These are phyloP conservation scores for Ernsta delagoae DNA, from an alignment of 2,888 invertebrate genomes.

Conservation along the genomic window DNA sequence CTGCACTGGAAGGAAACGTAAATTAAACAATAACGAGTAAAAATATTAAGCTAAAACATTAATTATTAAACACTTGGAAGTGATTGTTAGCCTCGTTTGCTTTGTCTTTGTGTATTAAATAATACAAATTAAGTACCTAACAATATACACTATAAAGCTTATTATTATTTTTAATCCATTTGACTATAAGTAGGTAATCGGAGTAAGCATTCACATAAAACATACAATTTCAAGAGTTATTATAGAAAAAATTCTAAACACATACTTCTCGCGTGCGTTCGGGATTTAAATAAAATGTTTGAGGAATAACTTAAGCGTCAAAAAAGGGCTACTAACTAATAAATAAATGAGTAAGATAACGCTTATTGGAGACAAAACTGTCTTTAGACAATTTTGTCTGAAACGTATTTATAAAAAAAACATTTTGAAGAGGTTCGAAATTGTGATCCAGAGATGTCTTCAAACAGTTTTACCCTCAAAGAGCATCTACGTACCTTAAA, in stretches of 20 bases:
- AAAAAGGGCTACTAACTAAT: conserved; percentile 8
- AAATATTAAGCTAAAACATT: conserved; percentile 18
- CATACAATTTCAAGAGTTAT: conserved; percentile 33
- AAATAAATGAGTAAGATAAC: conserved; percentile 22
- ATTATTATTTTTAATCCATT: conserved; percentile 56
- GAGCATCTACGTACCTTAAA: conserved; percentile 29
- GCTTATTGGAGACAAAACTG: conserved; percentile 24
- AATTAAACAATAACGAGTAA: conserved; percentile 31
- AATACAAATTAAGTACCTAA: conserved; percentile 61
- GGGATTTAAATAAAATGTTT: background rate
- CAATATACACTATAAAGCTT: conserved; percentile 63
- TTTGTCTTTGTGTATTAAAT: conserved; percentile 70
- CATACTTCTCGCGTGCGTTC: background rate
- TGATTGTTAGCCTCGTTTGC: conserved; percentile 70
- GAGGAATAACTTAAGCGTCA: conserved; percentile 11
- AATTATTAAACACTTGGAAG: conserved; percentile 37
- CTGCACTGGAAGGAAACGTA: conserved; percentile 20
- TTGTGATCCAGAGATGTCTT: conserved; percentile 33
- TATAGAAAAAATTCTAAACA: conserved; percentile 9
- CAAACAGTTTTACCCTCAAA: conserved; percentile 37
- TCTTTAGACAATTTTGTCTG: conserved; percentile 31
- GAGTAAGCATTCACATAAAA: conserved; percentile 69
- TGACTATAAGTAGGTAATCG: conserved; percentile 82
- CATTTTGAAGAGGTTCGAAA: conserved; percentile 35
- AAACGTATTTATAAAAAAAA: conserved; percentile 22